Percentiles rank a stretch among this genome's conserved stretches.
phyloP scores from a whole-genome alignment of 1,140 invertebrate species.

The Cherax quadricarinatus region DNA sequence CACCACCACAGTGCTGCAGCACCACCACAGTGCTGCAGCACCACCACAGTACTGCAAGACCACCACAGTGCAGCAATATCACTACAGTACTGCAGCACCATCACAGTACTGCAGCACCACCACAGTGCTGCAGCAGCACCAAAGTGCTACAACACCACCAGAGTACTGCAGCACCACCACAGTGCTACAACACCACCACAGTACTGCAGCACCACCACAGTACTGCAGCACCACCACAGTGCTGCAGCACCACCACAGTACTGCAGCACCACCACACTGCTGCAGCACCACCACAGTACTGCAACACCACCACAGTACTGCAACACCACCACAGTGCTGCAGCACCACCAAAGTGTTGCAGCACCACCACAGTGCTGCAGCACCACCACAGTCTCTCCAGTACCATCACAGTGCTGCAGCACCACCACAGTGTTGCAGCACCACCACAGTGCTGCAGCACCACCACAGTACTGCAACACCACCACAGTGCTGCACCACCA shows the following conservation, averaged over 20 bases:
- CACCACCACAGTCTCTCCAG: background rate
- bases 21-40: no score
- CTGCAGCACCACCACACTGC: background rate
- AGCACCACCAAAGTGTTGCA: no score
- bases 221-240: background rate
- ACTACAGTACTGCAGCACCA: no score
- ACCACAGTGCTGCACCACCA: background rate
- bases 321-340: background rate
- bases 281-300: background rate
- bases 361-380: background rate
- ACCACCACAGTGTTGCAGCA: background rate
- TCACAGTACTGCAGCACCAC: no score
- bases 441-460: background rate
- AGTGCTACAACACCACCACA: background rate
- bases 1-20: no score
- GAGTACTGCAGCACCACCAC: background rate
- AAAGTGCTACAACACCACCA: no score
- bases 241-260: background rate
- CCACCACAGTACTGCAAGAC: no score
- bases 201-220: background rate
- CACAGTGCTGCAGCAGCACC: no score
- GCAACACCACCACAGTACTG: background rate
- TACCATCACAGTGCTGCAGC: background rate
- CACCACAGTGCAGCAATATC: no score
- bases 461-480: background rate